Conservation (phyloP, 2,797 vertebrate species). For the Myiotriccus ornatus region DNA sequence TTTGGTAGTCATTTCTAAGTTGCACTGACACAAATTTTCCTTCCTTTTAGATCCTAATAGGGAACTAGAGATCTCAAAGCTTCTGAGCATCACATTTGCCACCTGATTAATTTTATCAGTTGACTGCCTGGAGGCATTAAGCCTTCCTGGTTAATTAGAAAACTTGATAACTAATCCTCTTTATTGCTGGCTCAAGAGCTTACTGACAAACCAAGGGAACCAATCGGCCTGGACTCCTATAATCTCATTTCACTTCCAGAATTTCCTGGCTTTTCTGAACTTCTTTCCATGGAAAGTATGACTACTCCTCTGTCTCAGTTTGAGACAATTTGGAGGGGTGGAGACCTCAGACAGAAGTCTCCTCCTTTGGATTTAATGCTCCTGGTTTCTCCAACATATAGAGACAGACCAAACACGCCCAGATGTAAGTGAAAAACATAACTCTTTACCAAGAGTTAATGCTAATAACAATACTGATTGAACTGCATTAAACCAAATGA, state of each 20-base stretch:
- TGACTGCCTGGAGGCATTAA: neutral
- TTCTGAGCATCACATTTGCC: neutral
- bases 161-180: neutral
- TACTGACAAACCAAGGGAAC: neutral
- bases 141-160: neutral
- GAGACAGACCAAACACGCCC: neutral
- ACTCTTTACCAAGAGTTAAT: neutral
- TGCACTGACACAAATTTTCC: neutral
- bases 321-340: neutral
- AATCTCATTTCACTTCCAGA: neutral
- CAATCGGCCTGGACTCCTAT: neutral
- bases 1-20: neutral
- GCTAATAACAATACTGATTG: neutral
- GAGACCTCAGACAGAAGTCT: neutral
- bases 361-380: neutral
- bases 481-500: neutral
- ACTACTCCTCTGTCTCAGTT: neutral
- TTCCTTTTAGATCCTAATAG: neutral
- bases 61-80: neutral
- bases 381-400: neutral
- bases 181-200: neutral
- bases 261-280: neutral
- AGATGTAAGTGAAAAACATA: neutral
- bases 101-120: neutral
- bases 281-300: neutral